phyloP scores from a whole-genome alignment of 2,888 invertebrate species.

The Acanthosepion pharaonis region DNA sequence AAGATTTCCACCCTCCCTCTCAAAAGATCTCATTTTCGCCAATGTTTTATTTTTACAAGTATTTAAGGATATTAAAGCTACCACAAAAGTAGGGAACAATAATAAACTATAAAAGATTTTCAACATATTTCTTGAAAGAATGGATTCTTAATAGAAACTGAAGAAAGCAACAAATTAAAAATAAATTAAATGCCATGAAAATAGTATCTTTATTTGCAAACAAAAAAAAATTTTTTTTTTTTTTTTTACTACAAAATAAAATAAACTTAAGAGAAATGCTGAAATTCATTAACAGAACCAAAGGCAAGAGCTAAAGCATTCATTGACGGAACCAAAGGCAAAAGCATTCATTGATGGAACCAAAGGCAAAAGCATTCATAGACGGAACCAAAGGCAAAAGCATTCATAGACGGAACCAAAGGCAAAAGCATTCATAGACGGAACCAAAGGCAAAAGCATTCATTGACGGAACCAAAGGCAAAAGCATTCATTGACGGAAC shows the following conservation, averaged over 20 bases:
- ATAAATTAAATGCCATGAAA: not conserved
- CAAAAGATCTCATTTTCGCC: too few relatives aligned
- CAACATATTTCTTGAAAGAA: not conserved
- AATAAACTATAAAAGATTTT: not conserved
- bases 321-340: too few relatives aligned
- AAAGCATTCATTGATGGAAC: too few relatives aligned
- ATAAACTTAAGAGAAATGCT: not conserved
- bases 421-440: not conserved
- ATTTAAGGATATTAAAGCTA: not conserved
- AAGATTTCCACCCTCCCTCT: too few relatives aligned
- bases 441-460: too few relatives aligned
- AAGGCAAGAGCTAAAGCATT: too few relatives aligned
- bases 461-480: too few relatives aligned
- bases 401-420: too few relatives aligned
- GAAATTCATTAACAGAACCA: not conserved
- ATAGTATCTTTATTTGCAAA: not conserved
- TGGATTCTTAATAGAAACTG: not conserved
- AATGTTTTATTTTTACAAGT: too few relatives aligned
- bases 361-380: too few relatives aligned
- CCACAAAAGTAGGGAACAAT: not conserved
- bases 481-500: too few relatives aligned
- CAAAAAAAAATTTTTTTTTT: not conserved
- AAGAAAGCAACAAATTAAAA: not conserved
- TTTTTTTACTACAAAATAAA: not conserved
- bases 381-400: too few relatives aligned